Evolutionary conservation across 2,113 vertebrate species (phyloP), one percentile per base, ranked within the genome.

Genomic region (Seriola dumerili): DNA sequence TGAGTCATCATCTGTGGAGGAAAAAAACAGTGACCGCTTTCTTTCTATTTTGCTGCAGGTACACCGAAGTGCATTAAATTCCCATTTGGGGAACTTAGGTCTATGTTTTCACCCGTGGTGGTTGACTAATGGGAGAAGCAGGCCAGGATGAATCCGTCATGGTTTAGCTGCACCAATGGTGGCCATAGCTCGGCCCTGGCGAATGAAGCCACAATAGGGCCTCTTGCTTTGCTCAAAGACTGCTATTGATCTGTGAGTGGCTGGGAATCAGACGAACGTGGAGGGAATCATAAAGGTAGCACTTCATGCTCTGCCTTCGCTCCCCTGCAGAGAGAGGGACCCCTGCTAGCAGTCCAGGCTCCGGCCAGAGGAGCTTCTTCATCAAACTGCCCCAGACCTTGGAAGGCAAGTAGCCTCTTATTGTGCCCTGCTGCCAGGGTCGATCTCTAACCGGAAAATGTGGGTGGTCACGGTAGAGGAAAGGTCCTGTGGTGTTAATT

Each of bases 231-330:
- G 71, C 90, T 93, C 90, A 91, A 91, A 93, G 86, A 76, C 59
- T 4, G 61, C 93, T 93, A 94, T 94, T 93, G 93, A 94, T 93
- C 89, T 36, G 84, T 63, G 34, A 85, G 79, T 78, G 77, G 89
- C 73, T 81, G 88, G 8, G 84, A 89, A 93, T 88, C 73, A 80
- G 81, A 69, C 12, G 73, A 48, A 93, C 91, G 93, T 92, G 92
- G 75, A 55, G 58, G 68, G 92, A 93, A 93, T 93, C 48, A 44
- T 63, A 91, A 93, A 57, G 50, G 63, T 46, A 69, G 36, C 3
- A 4, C 55, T 48, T 82, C 42, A 8, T 25, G 40, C 48, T 42
- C 71, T 59, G 76, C 67, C 58, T 78, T 1, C 7, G 29, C 61
- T 54, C 46, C 48, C 58, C 72, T 21, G 54, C 68, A 74, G 76